Evolutionary conservation across 2,888 invertebrate species (phyloP).

Genomic region (Cryptocheilus praepositus): DNA sequence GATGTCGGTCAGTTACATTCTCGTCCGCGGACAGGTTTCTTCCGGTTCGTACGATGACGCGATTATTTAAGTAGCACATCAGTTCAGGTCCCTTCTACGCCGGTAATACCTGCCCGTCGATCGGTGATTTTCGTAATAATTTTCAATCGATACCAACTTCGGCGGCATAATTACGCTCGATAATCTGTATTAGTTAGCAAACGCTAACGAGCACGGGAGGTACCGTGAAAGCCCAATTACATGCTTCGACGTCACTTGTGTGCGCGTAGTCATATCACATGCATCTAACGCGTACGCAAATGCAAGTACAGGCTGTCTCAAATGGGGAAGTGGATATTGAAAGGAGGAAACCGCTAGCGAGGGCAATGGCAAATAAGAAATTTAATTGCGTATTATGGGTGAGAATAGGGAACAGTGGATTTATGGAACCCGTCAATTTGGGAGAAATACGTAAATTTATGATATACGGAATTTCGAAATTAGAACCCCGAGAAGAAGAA

Average conservation of each 20-base stretch:
- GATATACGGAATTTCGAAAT: no score
- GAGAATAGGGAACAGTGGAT: no score
- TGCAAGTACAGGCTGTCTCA: no score
- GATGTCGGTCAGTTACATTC: no score
- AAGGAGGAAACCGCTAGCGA: no score
- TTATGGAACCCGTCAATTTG: no score
- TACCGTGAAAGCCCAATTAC: slow-evolving; percentile 8
- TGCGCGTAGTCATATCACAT: not conserved
- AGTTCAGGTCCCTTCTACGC: not conserved
- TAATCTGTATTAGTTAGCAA: slow-evolving; percentile 15
- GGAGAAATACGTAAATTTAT: no score
- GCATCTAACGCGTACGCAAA: not conserved
- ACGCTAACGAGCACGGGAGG: slow-evolving; percentile 21
- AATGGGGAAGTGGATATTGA: no score
- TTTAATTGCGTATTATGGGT: no score
- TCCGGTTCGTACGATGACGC: slow-evolving; percentile 2
- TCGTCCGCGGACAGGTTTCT: no score
- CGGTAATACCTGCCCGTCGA: not conserved
- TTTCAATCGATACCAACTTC: slow-evolving; percentile 20
- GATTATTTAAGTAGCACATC: not conserved
- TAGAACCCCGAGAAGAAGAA: no score
- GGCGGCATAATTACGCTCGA: slow-evolving; percentile 23
- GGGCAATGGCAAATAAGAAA: no score
- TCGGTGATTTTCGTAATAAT: slow-evolving; percentile 21
- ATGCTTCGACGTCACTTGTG: slow-evolving; percentile 1